These are phyloP conservation scores for Drosophila bipectinata DNA, from an alignment of 1,140 invertebrate species.

Conservation along the genomic window DNA sequence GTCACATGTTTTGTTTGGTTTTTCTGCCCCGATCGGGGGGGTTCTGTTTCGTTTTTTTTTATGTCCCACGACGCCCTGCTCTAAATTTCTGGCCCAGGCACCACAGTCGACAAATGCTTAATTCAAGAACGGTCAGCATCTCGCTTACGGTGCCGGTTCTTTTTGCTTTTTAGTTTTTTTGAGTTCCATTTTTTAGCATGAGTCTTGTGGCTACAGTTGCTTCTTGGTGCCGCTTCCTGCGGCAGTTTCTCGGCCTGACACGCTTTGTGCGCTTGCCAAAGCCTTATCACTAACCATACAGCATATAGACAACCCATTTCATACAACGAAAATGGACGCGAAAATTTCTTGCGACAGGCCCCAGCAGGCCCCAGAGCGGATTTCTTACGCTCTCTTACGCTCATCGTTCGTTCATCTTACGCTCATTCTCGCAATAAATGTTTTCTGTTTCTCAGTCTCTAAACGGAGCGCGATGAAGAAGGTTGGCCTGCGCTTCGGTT, in stretches of 20 bases:
- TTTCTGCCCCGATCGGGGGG: slow-evolving; percentile 27
- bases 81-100: slow-evolving; percentile 63
- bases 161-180: slow-evolving; percentile 18
- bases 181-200: slow-evolving; percentile 20
- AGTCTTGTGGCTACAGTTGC: slow-evolving; percentile 20
- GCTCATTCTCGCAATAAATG: no score
- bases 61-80: slow-evolving; percentile 26
- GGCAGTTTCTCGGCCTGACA: slow-evolving; percentile 63
- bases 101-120: slow-evolving; percentile 69
- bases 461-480: no score
- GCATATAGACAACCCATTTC: no score
- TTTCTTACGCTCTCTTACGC: no score
- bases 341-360: no score
- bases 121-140: slow-evolving; percentile 60
- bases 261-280: slow-evolving; percentile 58
- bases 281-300: no score
- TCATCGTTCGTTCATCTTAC: no score
- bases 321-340: no score
- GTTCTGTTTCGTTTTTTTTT: slow-evolving; percentile 18
- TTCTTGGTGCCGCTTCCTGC: slow-evolving; percentile 56
- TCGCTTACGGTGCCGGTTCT: slow-evolving; percentile 17
- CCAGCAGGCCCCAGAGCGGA: no score
- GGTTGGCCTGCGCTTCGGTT: no score
- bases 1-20: slow-evolving; percentile 71
- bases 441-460: no score